These are phyloP conservation scores for Limnephilus lunatus DNA, from an alignment of 2,888 invertebrate species.

Conservation along the genomic window DNA sequence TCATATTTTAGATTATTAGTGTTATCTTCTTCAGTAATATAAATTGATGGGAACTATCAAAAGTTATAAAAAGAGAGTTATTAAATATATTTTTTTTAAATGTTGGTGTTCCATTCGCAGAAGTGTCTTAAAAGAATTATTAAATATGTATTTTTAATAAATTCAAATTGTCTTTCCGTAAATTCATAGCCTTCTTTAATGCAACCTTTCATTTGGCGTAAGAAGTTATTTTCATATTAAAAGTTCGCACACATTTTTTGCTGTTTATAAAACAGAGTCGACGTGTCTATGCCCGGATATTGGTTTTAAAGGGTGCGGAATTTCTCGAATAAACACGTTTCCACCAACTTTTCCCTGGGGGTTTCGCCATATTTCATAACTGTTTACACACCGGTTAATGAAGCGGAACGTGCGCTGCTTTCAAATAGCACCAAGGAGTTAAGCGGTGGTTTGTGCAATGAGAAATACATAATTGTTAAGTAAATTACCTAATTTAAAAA, in stretches of 20 bases:
- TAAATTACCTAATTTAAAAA: too few relatives aligned
- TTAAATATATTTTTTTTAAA: too few relatives aligned
- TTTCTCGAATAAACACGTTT: not conserved
- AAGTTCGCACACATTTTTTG: not conserved
- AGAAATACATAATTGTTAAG: not conserved
- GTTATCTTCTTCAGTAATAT: too few relatives aligned
- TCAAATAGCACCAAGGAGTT: not conserved
- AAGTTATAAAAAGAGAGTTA: too few relatives aligned
- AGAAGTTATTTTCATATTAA: not conserved
- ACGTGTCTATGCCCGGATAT: not conserved
- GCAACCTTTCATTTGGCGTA: not conserved
- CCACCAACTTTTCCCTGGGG: not conserved
- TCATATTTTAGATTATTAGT: too few relatives aligned
- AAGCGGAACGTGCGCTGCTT: not conserved
- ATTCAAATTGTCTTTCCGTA: too few relatives aligned
- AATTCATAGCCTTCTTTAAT: too few relatives aligned
- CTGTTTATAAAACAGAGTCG: not conserved
- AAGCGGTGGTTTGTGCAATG: not conserved
- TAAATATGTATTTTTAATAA: too few relatives aligned
- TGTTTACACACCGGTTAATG: constrained; percentile 16
- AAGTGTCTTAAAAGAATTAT: too few relatives aligned
- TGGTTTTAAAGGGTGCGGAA: not conserved
- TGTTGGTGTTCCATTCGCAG: too few relatives aligned
- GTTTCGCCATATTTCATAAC: not conserved
- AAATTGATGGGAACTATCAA: too few relatives aligned